Conservation (phyloP, 2,888 invertebrate genomes). For the Polymixis lichenea region DNA sequence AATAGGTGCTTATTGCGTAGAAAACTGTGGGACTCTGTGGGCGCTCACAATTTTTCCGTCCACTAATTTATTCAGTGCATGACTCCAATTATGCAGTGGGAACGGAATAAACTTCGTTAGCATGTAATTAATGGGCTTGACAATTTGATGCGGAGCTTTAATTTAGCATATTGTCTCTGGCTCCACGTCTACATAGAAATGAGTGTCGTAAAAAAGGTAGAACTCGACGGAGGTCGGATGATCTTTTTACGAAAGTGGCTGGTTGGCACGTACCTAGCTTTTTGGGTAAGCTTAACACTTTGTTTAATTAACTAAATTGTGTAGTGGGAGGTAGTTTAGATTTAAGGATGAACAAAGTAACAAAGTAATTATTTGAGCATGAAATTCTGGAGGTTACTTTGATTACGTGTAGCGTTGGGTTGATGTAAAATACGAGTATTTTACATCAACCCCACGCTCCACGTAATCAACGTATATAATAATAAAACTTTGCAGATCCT, state of each 20-base stretch:
- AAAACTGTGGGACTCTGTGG: conserved; percentile 23
- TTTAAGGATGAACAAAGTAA: conserved; percentile 32
- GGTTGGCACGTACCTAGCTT: conserved; percentile 60
- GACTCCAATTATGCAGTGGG: conserved; percentile 82
- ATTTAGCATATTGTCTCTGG: conserved; percentile 78
- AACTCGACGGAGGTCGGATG: conserved; percentile 57
- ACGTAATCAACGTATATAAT: too few relatives aligned
- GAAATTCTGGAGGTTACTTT: conserved; percentile 11
- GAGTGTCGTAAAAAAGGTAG: conserved; percentile 65
- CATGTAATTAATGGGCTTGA: conserved; percentile 82
- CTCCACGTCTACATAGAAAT: conserved; percentile 65
- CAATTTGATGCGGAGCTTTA: conserved; percentile 74
- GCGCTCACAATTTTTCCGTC: conserved; percentile 49
- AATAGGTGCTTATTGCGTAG: conserved; percentile 28
- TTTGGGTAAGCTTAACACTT: conserved; percentile 53
- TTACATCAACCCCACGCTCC: too few relatives aligned
- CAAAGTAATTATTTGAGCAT: conserved; percentile 23
- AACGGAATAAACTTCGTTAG: conserved; percentile 84
- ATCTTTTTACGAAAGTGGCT: conserved; percentile 61
- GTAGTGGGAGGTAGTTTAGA: conserved; percentile 24
- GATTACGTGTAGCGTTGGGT: neutral
- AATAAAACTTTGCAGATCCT: neutral
- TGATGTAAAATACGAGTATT: neutral
- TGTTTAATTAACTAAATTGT: conserved; percentile 60
- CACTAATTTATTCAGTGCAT: conserved; percentile 83